phyloP scores from a whole-genome alignment of 2,888 invertebrate species.

The Petrolisthes cinctipes region DNA sequence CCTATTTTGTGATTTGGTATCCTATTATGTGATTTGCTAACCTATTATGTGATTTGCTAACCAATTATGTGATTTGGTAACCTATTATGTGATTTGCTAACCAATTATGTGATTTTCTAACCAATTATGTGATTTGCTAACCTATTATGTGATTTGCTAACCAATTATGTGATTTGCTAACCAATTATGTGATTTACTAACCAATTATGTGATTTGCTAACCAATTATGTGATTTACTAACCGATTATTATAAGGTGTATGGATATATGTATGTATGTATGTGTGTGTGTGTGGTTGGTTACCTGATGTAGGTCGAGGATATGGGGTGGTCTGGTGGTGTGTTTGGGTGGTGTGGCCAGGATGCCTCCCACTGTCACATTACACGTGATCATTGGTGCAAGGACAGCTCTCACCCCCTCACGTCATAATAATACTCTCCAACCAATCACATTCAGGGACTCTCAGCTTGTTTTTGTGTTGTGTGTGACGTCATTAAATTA shows the following conservation, averaged over 20 bases:
- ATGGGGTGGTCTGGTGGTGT: not conserved
- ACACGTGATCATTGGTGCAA: not conserved
- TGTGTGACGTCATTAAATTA: not conserved
- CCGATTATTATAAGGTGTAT: too few relatives aligned
- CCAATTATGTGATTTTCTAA: too few relatives aligned
- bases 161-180: not conserved
- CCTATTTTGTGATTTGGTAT: too few relatives aligned
- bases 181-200: not conserved
- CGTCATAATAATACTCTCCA: not conserved
- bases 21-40: too few relatives aligned
- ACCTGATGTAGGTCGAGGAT: constrained; percentile 35
- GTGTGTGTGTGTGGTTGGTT: not conserved
- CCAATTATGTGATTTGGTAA: too few relatives aligned
- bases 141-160: not conserved
- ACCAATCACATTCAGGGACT: not conserved
- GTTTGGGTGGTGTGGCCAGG: constrained; percentile 4
- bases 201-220: not conserved
- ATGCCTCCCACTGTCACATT: not conserved
- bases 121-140: too few relatives aligned
- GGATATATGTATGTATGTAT: not conserved
- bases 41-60: too few relatives aligned
- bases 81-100: too few relatives aligned
- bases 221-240: too few relatives aligned
- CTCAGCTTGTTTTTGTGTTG: not conserved
- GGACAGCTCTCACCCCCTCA: not conserved